Evolutionary conservation across 2,797 vertebrate species (phyloP), one percentile per base, ranked within the genome.

Genomic region (Halcyon badia): DNA sequence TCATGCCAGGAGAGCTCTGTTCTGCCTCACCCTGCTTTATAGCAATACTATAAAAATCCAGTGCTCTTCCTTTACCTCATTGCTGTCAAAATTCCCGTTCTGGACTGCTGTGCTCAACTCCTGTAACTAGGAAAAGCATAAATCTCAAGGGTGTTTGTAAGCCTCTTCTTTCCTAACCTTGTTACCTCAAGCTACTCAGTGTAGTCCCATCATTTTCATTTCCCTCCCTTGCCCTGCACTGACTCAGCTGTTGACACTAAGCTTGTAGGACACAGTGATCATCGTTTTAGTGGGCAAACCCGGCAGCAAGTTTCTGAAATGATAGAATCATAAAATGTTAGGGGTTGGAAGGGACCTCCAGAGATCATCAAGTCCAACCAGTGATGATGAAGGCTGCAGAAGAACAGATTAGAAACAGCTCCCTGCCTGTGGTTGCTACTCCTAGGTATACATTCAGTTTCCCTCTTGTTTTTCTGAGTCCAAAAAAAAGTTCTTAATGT

Each of bases 231-330:
- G 4, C 14, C 69, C 42, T 46, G 39, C 57, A 39, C 17, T 44
- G 57, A 71, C 18, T 70, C 39, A 66, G 24, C 14, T 68, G 17
- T 42, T 7, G 15, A 31, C 22, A 10, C 6, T 28, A 60, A 81
- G 9, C 3, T 12, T 60, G 31, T 33, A 82, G 44, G 48, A 71
- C 7, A 39, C 0, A 0, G 19, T 25, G 39, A 16, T 28, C 0
- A 16, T 28, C 0, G 0, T 60, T 90, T 64, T 68, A 33, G 13
- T 46, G 48, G 35, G 8, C 15, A 86, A 88, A 83, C 1, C 14
- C 1, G 2, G 14, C 39, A 21, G 6, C 8, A 14, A 70, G 15
- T 73, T 94, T 81, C 72, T 83, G 60, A 88, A 92, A 80, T 48
- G 11, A 48, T 48, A 48, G 46, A 22, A 48, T 48, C 46, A 48